Base-by-base conservation (phyloP, 2,888 invertebrate genomes). In the Philonicus albiceps region DNA sequence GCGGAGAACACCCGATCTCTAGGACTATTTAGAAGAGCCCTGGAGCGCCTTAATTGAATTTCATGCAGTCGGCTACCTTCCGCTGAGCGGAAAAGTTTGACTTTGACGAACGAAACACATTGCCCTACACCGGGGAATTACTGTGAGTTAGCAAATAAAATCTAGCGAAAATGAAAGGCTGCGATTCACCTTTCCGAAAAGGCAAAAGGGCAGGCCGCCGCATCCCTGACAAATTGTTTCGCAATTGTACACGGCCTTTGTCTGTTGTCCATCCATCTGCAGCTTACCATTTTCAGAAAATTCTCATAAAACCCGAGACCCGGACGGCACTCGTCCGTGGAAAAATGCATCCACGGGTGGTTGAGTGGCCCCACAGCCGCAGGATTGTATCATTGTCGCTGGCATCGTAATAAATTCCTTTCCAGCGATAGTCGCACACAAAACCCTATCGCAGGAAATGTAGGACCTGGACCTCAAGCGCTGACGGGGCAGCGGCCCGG, bases 351-450 rank as follows among this genome's bases (percentile, higher is more conserved):
- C 64, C 19, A 64, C 64, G 64, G 64, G 27, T 22, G 64, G 64
- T 11, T 64, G 22, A 19, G 7, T 64, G 19, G 19, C 64, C 19
- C 34, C 34, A 76, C 19, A 76, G 34, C 76, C 22, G 34, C 40
- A 40, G 76, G 37, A 76, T 76, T 75, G 75, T 75, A n/a, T 49
- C 75, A 37, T 37, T 40, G 37, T 76, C 40, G 76, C 76, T 37
- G 34, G 37, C 27, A 37, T 40, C 76, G 76, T 76, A 37, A 76
- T 76, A 76, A 76, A 76, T 76, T 76, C 76, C 43, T 76, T 76
- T 40, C 19, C 64, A 64, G 64, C 76, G n/a, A 19, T 40, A 76
- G 76, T 76, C 37, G 40, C 2, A 40, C 64, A n/a, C 19, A 13
- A 5, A 43, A 22, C 27, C 49, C 49, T n/a, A 40, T 19, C 40